Base-by-base conservation (phyloP, 2,888 invertebrate genomes). In the Calameuta idolon region DNA sequence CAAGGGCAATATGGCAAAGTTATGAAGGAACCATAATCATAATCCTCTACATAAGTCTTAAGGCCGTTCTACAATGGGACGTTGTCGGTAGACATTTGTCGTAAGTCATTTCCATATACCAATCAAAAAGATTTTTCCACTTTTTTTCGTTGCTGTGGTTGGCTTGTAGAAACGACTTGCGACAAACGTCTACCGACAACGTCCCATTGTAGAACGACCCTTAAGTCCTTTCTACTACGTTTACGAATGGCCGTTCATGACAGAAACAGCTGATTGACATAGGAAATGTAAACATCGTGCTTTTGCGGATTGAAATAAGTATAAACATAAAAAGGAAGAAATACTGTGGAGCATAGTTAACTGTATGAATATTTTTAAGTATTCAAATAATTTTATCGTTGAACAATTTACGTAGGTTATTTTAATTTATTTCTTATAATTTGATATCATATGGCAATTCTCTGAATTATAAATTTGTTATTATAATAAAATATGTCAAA, bases 401-500 rank as follows among this genome's bases (percentile, higher is more conserved):
- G 23, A 55, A 55, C 2, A 23, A 23, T 55, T 55, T 55, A 5
- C 2, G 9, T 55, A 23, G 2, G 9, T 23, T 23, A 23, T 23
- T 23, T 55, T 55, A 23, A 55, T 55, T 55, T 0, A 55, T 1
- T 9, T 55, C 23, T 55, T 9, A 55, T 5, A 0, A 23, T 23
- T 37, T 37, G 12, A 4, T 23, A 23, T 55, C 9, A 55, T 23
- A 55, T 55, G 2, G 5, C 9, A 9, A 55, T 55, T 55, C 23
- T 55, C 9, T 55, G 5, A 55, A 55, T 55, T 55, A 23, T 55
- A 23, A 55, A 23, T 55, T 55, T 55, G 9, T 55, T 23, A 55
- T 55, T 55, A 23, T 55, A 55, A 55, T 9, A 55, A 37, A 37
- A 34, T 30, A 79, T 79, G 79, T 73, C 76, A 15, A 37, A 40